Evolutionary conservation across 2,113 vertebrate genomes (phyloP).

Genomic region (Passer montanus): DNA sequence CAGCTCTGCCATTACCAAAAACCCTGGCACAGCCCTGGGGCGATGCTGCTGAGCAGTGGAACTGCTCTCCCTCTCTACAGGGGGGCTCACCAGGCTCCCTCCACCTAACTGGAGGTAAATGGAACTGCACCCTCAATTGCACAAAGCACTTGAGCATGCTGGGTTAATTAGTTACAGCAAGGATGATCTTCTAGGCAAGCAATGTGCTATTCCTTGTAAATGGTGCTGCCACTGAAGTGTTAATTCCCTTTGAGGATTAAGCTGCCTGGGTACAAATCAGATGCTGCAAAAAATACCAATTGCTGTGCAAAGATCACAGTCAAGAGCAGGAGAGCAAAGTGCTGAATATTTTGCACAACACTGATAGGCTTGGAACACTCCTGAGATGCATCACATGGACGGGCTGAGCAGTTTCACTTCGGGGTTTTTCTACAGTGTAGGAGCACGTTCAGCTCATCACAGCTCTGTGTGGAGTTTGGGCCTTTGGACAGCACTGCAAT

Average conservation of each 20-base stretch:
- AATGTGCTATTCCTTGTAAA: background rate
- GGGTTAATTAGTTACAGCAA: constrained; percentile 35
- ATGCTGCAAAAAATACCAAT: background rate
- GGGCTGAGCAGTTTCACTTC: background rate
- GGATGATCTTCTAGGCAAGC: background rate
- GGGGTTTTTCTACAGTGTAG: too few species aligned
- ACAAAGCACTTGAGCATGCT: constrained; percentile 9
- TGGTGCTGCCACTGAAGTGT: background rate
- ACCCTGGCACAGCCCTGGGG: background rate
- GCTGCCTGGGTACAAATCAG: background rate
- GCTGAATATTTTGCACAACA: background rate
- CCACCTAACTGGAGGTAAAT: background rate
- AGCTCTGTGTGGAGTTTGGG: background rate
- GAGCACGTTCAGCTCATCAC: background rate
- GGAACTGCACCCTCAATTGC: constrained; percentile 1
- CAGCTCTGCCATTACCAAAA: background rate
- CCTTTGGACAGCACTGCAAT: background rate
- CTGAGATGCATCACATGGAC: background rate
- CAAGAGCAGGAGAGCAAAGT: background rate
- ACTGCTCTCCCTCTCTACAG: background rate
- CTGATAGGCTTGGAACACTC: background rate
- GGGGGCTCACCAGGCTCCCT: background rate
- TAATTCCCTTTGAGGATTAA: background rate
- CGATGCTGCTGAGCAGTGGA: background rate
- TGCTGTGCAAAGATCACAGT: background rate